phyloP scores from a whole-genome alignment of 2,888 invertebrate genomes.

The Lasioglossum vierecki region DNA sequence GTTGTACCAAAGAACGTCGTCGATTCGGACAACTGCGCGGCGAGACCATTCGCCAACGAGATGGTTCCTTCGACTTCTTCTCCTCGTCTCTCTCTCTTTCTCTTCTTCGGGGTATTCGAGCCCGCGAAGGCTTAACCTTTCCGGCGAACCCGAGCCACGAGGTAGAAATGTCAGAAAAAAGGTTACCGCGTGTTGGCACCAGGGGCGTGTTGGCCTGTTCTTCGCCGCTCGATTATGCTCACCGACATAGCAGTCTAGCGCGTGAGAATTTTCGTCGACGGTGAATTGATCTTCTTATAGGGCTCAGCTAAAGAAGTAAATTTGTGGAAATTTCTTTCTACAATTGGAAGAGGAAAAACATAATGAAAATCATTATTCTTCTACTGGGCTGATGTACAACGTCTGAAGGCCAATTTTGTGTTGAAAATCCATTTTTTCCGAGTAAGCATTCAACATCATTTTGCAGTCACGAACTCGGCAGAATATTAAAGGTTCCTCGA shows the following conservation, averaged over 20 bases:
- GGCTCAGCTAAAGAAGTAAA: background rate
- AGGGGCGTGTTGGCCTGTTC: constrained; percentile 71
- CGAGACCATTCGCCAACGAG: background rate
- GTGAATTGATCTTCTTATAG: background rate
- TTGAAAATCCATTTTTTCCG: background rate
- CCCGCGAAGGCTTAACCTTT: constrained; percentile 68
- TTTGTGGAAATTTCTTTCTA: background rate
- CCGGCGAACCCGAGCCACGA: constrained; percentile 65
- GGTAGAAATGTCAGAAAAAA: constrained; percentile 73
- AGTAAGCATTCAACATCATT: background rate
- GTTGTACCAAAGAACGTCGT: background rate
- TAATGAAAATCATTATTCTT: background rate
- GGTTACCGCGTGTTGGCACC: constrained; percentile 66
- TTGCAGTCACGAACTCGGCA: background rate
- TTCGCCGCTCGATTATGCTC: constrained; percentile 62
- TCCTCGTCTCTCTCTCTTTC: constrained; percentile 2
- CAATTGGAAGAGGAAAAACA: background rate
- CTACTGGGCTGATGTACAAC: background rate
- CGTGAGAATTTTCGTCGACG: constrained; percentile 60
- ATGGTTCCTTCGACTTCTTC: background rate
- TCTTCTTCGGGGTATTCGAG: constrained; percentile 54
- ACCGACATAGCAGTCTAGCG: constrained; percentile 46
- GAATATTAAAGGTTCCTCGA: background rate
- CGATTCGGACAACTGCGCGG: background rate
- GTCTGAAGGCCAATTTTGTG: background rate